Evolutionary conservation across 2,888 invertebrate species (phyloP), one percentile per base, ranked within the genome.

Genomic region (Microctonus hyperodae): DNA sequence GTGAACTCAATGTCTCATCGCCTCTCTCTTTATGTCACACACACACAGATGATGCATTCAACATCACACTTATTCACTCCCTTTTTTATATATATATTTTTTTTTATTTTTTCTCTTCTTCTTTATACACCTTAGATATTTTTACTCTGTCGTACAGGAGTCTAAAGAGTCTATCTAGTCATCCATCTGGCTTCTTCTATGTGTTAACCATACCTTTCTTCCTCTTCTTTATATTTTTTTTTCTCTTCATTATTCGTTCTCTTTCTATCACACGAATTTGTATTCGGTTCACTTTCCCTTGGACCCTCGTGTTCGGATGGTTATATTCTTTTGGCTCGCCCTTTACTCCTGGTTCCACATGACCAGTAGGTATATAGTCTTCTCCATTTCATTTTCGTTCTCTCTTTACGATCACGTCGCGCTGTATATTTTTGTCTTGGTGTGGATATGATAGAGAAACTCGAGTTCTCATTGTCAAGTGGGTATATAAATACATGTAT

Each of bases 281-380:
- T 73, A 73, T 73, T 73, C 73, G 70, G 64, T 60, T 68, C 71
- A 70, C 69, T 71, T 71, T 71, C 69, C 56, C 62, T 53, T 69
- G 64, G 61, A 70, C 58, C 69, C 63, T 65, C 50, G 65, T 37
- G 53, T 63, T 31, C 60, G 25, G 59, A n/a, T 37, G 37, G 44
- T 16, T 44, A 16, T 25, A 25, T 11, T 33, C 58, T 40, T 58
- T 62, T 40, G 25, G 51, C 50, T 65, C 13, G 20, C 48, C 25
- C 40, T 11, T 44, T 35, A 44, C 22, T 63, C 50, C 16, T 44
- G 16, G 16, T 44, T 44, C 44, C 16, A 44, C 44, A 44, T 44
- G 44, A 44, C 44, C 44, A 37, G 13, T n/a, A 37, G n/a, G 48
- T 28, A 31, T n/a, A n/a, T n/a, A n/a, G n/a, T 53, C 56, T 40